Percentiles rank a stretch among this genome's conserved stretches.
These are phyloP conservation scores for Peromyscus melanophrys DNA, from an alignment of 2,797 vertebrate species.

Conservation along the genomic window DNA sequence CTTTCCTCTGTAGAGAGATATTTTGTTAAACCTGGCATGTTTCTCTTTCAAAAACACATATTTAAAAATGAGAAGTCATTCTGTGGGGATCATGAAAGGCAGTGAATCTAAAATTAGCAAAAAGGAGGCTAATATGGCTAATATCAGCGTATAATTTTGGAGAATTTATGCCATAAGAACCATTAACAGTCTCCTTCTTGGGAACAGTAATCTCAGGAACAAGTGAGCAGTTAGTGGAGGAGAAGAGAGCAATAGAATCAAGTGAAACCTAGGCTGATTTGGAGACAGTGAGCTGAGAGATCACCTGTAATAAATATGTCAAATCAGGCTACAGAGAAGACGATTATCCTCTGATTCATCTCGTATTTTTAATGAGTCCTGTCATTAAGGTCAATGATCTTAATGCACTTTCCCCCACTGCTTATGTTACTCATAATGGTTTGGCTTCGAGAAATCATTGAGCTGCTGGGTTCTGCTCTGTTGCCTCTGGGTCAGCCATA, in stretches of 20 bases:
- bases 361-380: neutral
- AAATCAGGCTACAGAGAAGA: conserved; percentile 15
- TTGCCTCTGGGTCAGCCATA: neutral
- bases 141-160: conserved; percentile 50
- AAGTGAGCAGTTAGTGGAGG: neutral
- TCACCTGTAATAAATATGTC: neutral
- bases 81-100: conserved; percentile 37
- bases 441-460: neutral
- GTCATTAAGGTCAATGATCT: neutral
- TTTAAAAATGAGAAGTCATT: conserved; percentile 58
- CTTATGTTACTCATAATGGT: neutral
- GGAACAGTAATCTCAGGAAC: conserved; percentile 23
- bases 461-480: neutral
- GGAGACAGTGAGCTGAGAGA: neutral
- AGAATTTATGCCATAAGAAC: neutral
- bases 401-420: neutral
- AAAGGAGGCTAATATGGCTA: neutral
- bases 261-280: neutral
- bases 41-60: conserved; percentile 54
- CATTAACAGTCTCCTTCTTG: conserved; percentile 46
- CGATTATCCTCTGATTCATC: neutral
- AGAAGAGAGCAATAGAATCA: neutral
- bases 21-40: neutral
- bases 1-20: neutral
- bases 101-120: conserved; percentile 67